A percentile compares a stretch with the other conserved stretches of the same genome.
phyloP scores from a whole-genome alignment of 1,140 invertebrate species.

The Dendroctonus ponderosae region DNA sequence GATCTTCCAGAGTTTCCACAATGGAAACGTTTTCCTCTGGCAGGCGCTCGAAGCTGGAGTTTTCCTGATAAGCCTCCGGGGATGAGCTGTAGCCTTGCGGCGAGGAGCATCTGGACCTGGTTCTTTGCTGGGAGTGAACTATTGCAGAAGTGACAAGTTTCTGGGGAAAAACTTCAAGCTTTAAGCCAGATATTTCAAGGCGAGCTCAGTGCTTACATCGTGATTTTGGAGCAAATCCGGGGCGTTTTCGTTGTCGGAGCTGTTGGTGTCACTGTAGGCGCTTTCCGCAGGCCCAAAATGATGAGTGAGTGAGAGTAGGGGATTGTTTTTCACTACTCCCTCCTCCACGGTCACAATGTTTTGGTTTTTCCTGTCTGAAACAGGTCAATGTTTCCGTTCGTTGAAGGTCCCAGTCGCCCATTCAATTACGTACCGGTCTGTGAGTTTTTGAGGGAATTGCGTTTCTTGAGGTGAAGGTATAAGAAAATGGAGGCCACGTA shows the following conservation, averaged over 20 bases:
- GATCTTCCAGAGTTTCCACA: constrained; percentile 70
- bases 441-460: constrained; percentile 37
- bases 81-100: constrained; percentile 33
- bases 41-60: constrained; percentile 65
- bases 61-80: constrained; percentile 49
- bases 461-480: constrained; percentile 66
- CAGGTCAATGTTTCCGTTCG: background rate
- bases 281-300: constrained; percentile 56
- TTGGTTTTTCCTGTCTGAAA: background rate
- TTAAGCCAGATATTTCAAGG: no score
- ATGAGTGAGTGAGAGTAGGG: constrained; percentile 60
- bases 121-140: constrained; percentile 61
- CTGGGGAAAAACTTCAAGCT: background rate
- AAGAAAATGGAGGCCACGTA: constrained; percentile 80
- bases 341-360: constrained; percentile 53
- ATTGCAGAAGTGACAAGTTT: constrained; percentile 65
- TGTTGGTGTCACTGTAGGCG: constrained; percentile 53
- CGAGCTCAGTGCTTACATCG: constrained; percentile 38
- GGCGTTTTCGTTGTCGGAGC: constrained; percentile 46
- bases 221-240: constrained; percentile 44
- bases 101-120: constrained; percentile 26
- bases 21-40: constrained; percentile 82
- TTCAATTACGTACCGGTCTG: constrained; percentile 18
- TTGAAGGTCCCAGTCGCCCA: no score
- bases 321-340: constrained; percentile 73